These are phyloP conservation scores for Andinoacara biseriatus DNA, from an alignment of 2,113 vertebrate genomes.

Conservation along the genomic window DNA sequence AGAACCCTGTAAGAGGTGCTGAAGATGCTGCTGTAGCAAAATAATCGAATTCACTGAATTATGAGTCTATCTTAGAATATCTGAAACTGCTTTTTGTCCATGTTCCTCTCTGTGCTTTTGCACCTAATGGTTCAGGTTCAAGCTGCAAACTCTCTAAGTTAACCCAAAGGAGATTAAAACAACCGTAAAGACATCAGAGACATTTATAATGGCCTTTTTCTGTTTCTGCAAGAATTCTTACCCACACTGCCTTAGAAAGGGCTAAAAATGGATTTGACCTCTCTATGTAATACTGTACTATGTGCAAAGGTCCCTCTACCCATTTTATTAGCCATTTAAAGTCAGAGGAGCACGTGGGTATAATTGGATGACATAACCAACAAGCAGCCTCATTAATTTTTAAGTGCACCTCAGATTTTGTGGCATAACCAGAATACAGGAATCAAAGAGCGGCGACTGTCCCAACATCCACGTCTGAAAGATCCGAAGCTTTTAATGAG, in stretches of 20 bases:
- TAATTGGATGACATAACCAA: not conserved
- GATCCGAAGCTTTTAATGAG: not conserved
- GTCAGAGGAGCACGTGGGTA: not conserved
- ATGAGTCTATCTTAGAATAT: not conserved
- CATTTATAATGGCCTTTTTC: not conserved
- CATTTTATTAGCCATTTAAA: not conserved
- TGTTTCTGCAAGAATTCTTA: not conserved
- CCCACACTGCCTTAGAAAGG: not conserved
- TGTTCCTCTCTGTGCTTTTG: not conserved
- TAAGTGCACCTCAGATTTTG: not conserved
- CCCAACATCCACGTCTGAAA: too few species aligned
- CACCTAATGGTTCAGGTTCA: not conserved
- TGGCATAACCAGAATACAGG: not conserved
- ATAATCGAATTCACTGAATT: not conserved
- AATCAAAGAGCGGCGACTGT: not conserved
- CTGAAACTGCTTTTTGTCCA: too few species aligned
- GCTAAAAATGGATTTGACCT: not conserved
- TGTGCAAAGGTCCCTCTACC: not conserved
- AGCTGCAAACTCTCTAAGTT: not conserved
- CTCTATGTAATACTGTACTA: not conserved
- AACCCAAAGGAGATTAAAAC: not conserved
- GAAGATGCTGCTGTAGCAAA: not conserved
- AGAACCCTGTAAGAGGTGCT: not conserved
- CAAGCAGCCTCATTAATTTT: not conserved
- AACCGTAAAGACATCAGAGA: not conserved